Evolutionary conservation across 2,888 invertebrate genomes (phyloP), one percentile per base, ranked within the genome.

Genomic region (Heliconius erato): DNA sequence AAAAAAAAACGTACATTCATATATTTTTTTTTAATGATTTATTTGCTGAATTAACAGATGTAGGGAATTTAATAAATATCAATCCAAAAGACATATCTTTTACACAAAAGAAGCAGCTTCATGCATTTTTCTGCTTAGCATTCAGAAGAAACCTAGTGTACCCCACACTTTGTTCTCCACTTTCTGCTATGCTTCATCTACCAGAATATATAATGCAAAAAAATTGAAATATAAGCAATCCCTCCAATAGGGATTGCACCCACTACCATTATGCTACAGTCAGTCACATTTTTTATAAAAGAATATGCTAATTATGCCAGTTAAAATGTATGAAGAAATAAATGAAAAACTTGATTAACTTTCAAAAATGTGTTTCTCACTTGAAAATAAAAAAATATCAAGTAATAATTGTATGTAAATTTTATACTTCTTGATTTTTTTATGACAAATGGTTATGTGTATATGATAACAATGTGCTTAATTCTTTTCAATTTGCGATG

Each of bases 1-100:
- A 59, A 59, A n/a, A 63, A n/a, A 63, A 63, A 63, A n/a, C n/a
- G 72, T 86, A 83, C 89, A 89, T 80, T 72, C 82, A 23, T 16
- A 44, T 16, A n/a, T n/a, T 28, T 28, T 28, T 69, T 26, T 67
- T 74, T 67, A 1, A 40, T 11, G 6, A 12, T 2, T 28, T 67
- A 28, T 28, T 67, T 28, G 6, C 14, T 67, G n/a, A 26, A 14
- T 67, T 67, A 67, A 16, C 26, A 67, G n/a, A 9, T 11, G n/a
- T 23, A 63, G 12, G 23, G 63, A 0, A n/a, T 63, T 63, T n/a
- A 63, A 11, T 65, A 65, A 65, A 3, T 65, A 65, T 26, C n/a
- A 65, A 65, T 65, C 11, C 4, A 26, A 26, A n/a, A 65, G 28
- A 65, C 14, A 65, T 65, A 7, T 26, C 26, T 12, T 28, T 28